Conservation (phyloP, 1,140 invertebrate genomes). For the Batillaria attramentaria region DNA sequence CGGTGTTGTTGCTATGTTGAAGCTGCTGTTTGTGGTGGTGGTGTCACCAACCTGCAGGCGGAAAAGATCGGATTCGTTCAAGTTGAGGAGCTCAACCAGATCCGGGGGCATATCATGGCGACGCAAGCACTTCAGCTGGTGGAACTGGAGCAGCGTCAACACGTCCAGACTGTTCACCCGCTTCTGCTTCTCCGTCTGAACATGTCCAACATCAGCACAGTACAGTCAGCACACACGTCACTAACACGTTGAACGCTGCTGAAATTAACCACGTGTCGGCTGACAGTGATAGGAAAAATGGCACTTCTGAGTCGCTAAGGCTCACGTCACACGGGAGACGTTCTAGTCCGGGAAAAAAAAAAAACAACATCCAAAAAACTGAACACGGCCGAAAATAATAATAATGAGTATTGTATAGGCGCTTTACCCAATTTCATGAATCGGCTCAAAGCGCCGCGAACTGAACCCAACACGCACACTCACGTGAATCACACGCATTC, state of each 20-base stretch:
- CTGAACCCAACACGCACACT: too few relatives aligned
- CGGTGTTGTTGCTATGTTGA: background rate
- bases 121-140: constrained; percentile 25
- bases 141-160: background rate
- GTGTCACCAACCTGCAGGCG: constrained; percentile 10
- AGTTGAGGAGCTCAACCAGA: background rate
- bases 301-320: too few relatives aligned
- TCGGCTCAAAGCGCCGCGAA: too few relatives aligned
- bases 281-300: background rate
- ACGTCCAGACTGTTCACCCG: constrained; percentile 11
- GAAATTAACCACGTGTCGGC: background rate
- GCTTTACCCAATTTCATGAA: too few relatives aligned
- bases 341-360: background rate
- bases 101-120: background rate
- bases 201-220: background rate
- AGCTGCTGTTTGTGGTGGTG: background rate
- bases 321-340: too few relatives aligned
- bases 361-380: background rate
- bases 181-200: constrained; percentile 27
- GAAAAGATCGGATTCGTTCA: constrained; percentile 1
- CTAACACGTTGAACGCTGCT: too few relatives aligned
- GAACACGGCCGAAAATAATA: too few relatives aligned
- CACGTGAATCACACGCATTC: too few relatives aligned
- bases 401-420: too few relatives aligned
- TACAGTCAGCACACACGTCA: too few relatives aligned